Percentiles rank a stretch among this genome's conserved stretches.
These are phyloP conservation scores for Opisthocomus hoazin DNA, from an alignment of 2,113 vertebrate genomes.

Conservation along the genomic window DNA sequence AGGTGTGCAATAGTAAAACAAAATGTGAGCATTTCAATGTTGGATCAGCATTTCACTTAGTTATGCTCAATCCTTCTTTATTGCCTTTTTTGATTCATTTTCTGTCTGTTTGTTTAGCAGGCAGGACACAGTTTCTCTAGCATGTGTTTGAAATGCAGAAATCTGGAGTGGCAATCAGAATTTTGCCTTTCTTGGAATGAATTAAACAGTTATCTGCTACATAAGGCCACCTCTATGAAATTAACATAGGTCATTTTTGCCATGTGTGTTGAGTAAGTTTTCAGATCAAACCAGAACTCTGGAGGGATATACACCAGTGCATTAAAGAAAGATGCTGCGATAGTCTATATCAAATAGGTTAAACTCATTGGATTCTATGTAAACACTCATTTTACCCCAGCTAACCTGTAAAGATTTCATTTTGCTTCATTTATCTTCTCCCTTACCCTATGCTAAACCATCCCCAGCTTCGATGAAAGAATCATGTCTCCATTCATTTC, in stretches of 20 bases:
- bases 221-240: constrained; percentile 4
- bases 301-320: background rate
- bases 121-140: background rate
- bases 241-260: constrained; percentile 10
- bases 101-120: background rate
- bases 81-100: background rate
- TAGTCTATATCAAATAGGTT: constrained; percentile 67
- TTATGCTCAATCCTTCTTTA: background rate
- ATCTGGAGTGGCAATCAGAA: background rate
- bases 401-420: constrained; percentile 75
- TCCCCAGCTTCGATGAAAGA: constrained; percentile 72
- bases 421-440: constrained; percentile 77
- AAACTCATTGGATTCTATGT: constrained; percentile 70
- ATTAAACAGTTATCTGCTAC: constrained; percentile 47
- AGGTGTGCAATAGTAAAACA: background rate
- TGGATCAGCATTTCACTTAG: background rate
- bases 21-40: background rate
- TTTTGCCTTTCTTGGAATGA: constrained; percentile 1
- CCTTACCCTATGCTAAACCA: constrained; percentile 71
- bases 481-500: constrained; percentile 82
- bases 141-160: background rate
- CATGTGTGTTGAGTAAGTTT: background rate
- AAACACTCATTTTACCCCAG: constrained; percentile 70
- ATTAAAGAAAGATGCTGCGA: constrained; percentile 39
- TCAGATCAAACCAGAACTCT: constrained; percentile 45